These are phyloP conservation scores for Dinocampus coccinellae DNA, from an alignment of 2,888 invertebrate species.

Conservation along the genomic window DNA sequence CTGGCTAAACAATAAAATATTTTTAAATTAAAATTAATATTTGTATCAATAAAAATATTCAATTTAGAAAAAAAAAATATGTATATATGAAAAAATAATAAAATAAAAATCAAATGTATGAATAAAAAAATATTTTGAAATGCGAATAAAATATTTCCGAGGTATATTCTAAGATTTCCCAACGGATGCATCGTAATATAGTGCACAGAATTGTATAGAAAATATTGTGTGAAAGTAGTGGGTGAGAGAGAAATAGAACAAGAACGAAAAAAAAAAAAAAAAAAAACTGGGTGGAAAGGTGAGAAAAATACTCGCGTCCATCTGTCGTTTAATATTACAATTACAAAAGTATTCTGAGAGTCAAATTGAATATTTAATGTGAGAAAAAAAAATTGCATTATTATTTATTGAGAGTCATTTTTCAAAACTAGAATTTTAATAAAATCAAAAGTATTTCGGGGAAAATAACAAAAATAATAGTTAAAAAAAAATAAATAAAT, in stretches of 20 bases:
- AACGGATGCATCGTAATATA: conserved; percentile 48
- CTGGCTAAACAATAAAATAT: no score
- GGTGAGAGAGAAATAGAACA: no score
- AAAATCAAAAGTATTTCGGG: no score
- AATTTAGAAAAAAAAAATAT: no score
- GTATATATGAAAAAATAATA: neutral
- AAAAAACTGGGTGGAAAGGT: neutral
- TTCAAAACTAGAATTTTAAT: neutral
- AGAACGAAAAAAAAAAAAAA: no score
- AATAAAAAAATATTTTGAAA: neutral
- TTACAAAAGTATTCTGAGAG: conserved; percentile 64
- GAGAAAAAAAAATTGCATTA: conserved; percentile 33
- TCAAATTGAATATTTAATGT: conserved; percentile 53
- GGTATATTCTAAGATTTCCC: conserved; percentile 67
- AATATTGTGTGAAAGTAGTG: neutral
- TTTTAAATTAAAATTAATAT: no score
- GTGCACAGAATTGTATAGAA: conserved; percentile 21
- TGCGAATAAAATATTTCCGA: conserved; percentile 56
- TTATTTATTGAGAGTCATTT: conserved; percentile 28
- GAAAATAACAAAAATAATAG: no score
- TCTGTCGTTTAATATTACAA: conserved; percentile 65
- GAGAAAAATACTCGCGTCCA: conserved; percentile 29
- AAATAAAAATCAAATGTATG: neutral
- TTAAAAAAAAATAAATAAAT: neutral
- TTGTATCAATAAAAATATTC: no score